Base-by-base conservation (phyloP, 1,140 invertebrate species). In the Trigoniulus corallinus region DNA sequence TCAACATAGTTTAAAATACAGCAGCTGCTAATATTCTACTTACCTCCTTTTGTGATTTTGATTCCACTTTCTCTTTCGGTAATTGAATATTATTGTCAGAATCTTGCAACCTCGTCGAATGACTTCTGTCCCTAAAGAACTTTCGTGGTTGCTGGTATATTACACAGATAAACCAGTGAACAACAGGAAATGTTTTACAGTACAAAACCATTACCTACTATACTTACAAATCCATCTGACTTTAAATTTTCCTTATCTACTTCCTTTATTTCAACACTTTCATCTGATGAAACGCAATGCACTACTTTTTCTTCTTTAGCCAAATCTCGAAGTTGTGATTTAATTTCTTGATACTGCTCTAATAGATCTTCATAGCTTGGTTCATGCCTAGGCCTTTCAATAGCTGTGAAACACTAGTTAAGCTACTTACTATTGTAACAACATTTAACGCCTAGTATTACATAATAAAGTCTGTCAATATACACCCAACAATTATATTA, bases 361-460 rank as follows among this genome's bases (percentile, higher is more conserved):
- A 48, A 48, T 15, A 48, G 21, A 29, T 29, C 27, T 29, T 48
- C 47, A 21, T 48, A 48, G 34, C 25, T 48, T 23, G 20, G 7
- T 3, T 48, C n/a, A 10, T 34, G 7, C 15, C 29, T 34, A 34
- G 29, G n/a, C n/a, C n/a, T n/a, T n/a, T n/a, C n/a, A n/a, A n/a
- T n/a, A n/a, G n/a, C n/a, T n/a, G n/a, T n/a, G n/a, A n/a, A n/a
- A n/a, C n/a, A n/a, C n/a, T n/a, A n/a, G n/a, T n/a, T n/a, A n/a
- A n/a, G n/a, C n/a, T n/a, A n/a, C n/a, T n/a, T n/a, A n/a, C 29
- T 34, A 15, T 34, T 7, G 15, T 7, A 34, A 34, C 27, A 18
- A 43, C 10, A 43, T 12, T 10, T 18, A 43, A 43, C 41, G 20
- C n/a, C 18, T 18, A 43, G 20, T 12, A 43, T 43, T 7, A n/a